A percentile compares a stretch with the other conserved stretches of the same genome.
Conservation (phyloP, 2,888 invertebrate genomes). For the Dioctria linearis region DNA sequence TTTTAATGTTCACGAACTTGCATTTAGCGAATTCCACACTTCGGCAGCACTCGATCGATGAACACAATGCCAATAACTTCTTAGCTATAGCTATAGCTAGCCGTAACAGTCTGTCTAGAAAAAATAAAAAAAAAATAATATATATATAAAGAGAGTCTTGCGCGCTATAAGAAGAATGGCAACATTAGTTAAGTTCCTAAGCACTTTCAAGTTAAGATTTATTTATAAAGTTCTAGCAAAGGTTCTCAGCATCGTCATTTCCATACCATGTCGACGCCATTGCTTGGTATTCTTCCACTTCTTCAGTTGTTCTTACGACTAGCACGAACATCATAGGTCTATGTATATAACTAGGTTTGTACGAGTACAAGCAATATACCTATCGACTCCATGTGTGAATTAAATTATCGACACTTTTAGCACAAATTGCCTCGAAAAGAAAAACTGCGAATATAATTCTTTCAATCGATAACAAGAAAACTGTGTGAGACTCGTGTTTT, state of each 20-base stretch:
- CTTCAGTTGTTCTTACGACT: too few relatives aligned
- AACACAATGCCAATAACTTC: conserved; percentile 52
- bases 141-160: too few relatives aligned
- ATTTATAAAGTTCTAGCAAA: conserved; percentile 55
- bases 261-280: conserved; percentile 51
- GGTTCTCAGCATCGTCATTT: conserved; percentile 54
- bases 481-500: conserved; percentile 41
- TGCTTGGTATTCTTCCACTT: background rate
- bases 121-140: background rate
- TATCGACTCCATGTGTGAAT: conserved; percentile 50
- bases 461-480: conserved; percentile 11
- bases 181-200: conserved; percentile 55
- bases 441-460: conserved; percentile 32
- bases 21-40: conserved; percentile 57
- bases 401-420: conserved; percentile 54
- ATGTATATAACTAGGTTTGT: background rate
- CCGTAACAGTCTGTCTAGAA: conserved; percentile 18
- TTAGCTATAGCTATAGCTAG: background rate
- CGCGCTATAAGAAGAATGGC: conserved; percentile 54
- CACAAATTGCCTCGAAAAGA: conserved; percentile 48
- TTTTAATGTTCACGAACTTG: conserved; percentile 59
- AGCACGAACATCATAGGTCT: too few relatives aligned
- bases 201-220: conserved; percentile 54
- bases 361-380: conserved; percentile 1
- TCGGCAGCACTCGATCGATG: conserved; percentile 38